Conservation (phyloP, 1,140 invertebrate genomes). For the Aphaenogaster floridana region DNA sequence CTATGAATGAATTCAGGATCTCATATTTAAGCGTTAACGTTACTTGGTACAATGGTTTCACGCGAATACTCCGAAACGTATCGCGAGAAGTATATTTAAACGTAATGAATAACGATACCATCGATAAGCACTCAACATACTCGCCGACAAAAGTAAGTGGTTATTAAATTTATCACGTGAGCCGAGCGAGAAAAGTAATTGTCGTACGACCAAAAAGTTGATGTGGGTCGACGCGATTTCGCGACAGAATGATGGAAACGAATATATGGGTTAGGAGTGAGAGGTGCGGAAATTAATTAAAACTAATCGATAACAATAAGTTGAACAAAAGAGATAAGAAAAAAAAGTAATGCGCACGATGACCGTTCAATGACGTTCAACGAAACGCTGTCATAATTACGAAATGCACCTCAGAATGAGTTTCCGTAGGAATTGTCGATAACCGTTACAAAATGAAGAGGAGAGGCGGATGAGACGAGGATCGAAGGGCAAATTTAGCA, state of each 20-base stretch:
- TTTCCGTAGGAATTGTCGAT: slow-evolving; percentile 42
- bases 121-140: slow-evolving; percentile 8
- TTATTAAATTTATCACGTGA: slow-evolving; percentile 26
- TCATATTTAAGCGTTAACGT: slow-evolving; percentile 28
- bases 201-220: not conserved
- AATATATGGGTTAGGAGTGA: not conserved
- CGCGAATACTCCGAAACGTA: not conserved
- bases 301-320: slow-evolving; percentile 35
- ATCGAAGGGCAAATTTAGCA: slow-evolving; percentile 27
- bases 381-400: slow-evolving; percentile 23
- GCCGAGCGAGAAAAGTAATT: not conserved
- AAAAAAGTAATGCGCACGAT: slow-evolving; percentile 5
- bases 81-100: not conserved
- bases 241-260: not conserved
- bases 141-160: not conserved
- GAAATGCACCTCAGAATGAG: slow-evolving; percentile 29
- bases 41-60: not conserved
- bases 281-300: not conserved
- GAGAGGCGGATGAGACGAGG: slow-evolving; percentile 43
- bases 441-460: not conserved
- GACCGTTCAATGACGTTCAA: slow-evolving; percentile 24
- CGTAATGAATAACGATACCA: slow-evolving; percentile 8
- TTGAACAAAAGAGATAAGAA: slow-evolving; percentile 40
- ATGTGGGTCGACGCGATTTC: not conserved
- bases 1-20: not conserved